These are phyloP conservation scores for Ips nitidus DNA, from an alignment of 1,140 invertebrate genomes.

Conservation along the genomic window DNA sequence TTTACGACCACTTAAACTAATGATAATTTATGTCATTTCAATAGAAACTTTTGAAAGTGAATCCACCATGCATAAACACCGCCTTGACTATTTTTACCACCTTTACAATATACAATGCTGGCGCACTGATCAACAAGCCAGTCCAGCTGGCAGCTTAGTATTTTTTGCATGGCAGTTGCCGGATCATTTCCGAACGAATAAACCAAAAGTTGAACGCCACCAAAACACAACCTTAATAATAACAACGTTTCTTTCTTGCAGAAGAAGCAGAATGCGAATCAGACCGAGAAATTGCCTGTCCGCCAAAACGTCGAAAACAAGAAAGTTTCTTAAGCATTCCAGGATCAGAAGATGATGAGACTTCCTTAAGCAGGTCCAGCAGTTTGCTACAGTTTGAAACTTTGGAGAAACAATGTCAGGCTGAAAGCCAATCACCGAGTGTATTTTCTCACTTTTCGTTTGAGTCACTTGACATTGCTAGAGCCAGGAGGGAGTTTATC, in stretches of 20 bases:
- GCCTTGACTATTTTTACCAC: slow-evolving; percentile 10
- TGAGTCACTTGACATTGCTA: slow-evolving; percentile 59
- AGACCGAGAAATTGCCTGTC: slow-evolving; percentile 76
- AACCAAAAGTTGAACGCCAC: too few species aligned
- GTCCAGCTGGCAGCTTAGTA: too few species aligned
- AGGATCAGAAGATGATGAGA: slow-evolving; percentile 57
- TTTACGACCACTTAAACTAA: too few species aligned
- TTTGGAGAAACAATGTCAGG: slow-evolving; percentile 68
- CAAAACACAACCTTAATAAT: too few species aligned
- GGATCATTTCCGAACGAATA: not conserved
- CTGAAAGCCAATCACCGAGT: slow-evolving; percentile 54
- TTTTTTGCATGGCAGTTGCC: not conserved
- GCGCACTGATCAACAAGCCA: too few species aligned
- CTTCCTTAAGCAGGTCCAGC: slow-evolving; percentile 68
- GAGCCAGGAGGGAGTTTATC: slow-evolving; percentile 60
- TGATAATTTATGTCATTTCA: too few species aligned
- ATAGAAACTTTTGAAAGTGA: not conserved
- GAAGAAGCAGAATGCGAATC: slow-evolving; percentile 63
- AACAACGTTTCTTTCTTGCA: slow-evolving; percentile 36
- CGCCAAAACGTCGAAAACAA: slow-evolving; percentile 72
- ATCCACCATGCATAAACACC: slow-evolving; percentile 11
- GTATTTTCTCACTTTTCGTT: slow-evolving; percentile 57
- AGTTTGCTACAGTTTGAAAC: slow-evolving; percentile 80
- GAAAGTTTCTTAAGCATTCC: slow-evolving; percentile 52
- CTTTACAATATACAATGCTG: slow-evolving; percentile 7